Percentiles rank a stretch among this genome's conserved stretches.
Conservation (phyloP, 1,140 invertebrate genomes). For the Zaprionus africanus region DNA sequence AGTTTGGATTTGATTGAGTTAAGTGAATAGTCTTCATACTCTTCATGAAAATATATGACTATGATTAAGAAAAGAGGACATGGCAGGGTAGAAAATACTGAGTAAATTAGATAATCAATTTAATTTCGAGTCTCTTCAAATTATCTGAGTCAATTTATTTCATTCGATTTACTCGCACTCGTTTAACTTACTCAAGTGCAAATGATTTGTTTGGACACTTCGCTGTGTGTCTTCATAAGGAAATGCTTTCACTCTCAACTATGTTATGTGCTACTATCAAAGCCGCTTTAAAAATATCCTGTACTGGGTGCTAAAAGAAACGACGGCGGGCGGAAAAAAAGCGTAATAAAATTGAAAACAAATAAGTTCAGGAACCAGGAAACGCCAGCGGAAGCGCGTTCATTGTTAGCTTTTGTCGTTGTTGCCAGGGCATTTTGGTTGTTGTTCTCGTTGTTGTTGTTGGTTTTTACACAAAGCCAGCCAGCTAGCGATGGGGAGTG, state of each 20-base stretch:
- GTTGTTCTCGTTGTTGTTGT: slow-evolving; percentile 39
- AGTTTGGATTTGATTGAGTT: background rate
- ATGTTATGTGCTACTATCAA: background rate
- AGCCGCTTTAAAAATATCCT: slow-evolving; percentile 1
- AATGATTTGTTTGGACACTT: slow-evolving; percentile 5
- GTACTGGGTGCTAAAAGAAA: slow-evolving; percentile 18
- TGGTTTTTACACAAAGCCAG: slow-evolving; percentile 18
- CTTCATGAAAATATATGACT: too few relatives aligned
- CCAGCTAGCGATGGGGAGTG: slow-evolving; percentile 4
- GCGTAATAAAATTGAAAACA: slow-evolving; percentile 72
- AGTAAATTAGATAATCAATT: background rate
- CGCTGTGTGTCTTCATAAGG: background rate
- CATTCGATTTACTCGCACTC: background rate
- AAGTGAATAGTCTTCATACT: background rate
- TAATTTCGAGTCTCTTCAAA: background rate
- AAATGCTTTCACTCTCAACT: background rate
- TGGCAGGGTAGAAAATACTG: too few relatives aligned
- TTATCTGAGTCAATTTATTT: background rate
- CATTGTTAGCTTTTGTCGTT: slow-evolving; percentile 64
- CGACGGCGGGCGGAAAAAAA: background rate
- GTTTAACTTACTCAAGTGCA: background rate
- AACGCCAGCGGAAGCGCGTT: slow-evolving; percentile 61
- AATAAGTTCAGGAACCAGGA: slow-evolving; percentile 65
- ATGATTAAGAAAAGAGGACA: background rate
- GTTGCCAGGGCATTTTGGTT: slow-evolving; percentile 39